phyloP scores from a whole-genome alignment of 1,140 invertebrate species.

The Thereuonema tuberculata region DNA sequence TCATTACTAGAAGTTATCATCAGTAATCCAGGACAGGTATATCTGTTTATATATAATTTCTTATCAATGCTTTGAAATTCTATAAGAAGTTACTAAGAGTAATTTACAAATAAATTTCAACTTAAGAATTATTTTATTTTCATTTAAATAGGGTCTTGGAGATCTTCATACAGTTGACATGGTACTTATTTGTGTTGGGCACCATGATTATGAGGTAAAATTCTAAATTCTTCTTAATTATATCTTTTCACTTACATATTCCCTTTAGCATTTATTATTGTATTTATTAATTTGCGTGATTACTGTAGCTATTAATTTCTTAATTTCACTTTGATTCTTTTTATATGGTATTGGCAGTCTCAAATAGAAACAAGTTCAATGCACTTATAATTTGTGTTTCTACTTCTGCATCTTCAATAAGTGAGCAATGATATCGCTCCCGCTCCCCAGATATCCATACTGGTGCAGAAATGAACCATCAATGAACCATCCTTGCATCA shows the following conservation, averaged over 20 bases:
- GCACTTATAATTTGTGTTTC: no score
- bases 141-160: conserved; percentile 38
- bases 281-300: no score
- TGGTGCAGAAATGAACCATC: no score
- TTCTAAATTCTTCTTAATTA: neutral
- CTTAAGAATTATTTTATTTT: no score
- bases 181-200: conserved; percentile 78
- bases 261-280: neutral
- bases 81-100: neutral
- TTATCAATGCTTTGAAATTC: neutral
- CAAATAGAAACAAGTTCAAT: no score
- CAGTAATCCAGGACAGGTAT: conserved; percentile 31
- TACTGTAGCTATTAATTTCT: no score
- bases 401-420: no score
- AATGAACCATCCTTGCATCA: no score
- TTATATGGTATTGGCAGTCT: no score
- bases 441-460: no score
- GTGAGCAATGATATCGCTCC: no score
- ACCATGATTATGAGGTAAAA: conserved; percentile 86
- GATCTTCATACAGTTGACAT: conserved; percentile 76
- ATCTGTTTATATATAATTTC: conserved; percentile 1
- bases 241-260: conserved; percentile 2
- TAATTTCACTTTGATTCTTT: no score
- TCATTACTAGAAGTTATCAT: conserved; percentile 76
- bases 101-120: conserved; percentile 6